Percentiles rank a stretch among this genome's conserved stretches.
These are phyloP conservation scores for Pelecanoides urinatrix DNA, from an alignment of 2,113 vertebrate genomes.

Conservation along the genomic window DNA sequence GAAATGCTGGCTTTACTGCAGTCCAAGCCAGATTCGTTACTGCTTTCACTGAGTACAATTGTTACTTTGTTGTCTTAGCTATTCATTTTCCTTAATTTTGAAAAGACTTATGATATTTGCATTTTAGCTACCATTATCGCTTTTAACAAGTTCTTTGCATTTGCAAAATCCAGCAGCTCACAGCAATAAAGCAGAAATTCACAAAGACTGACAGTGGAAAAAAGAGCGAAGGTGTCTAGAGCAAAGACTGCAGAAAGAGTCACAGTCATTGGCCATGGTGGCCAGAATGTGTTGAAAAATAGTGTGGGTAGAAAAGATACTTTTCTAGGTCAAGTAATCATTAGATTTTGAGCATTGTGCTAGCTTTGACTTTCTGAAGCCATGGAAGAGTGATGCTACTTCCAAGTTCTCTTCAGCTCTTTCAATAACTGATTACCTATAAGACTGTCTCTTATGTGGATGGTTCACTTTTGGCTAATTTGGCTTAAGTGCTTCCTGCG, in stretches of 20 bases:
- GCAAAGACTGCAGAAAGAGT: not conserved
- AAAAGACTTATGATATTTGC: not conserved
- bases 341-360: not conserved
- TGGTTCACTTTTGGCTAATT: not conserved
- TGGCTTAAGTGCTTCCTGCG: not conserved
- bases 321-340: not conserved
- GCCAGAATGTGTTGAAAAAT: not conserved
- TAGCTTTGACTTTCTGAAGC: not conserved
- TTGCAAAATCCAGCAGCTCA: not conserved
- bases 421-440: not conserved
- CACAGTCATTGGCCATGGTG: not conserved
- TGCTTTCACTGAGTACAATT: not conserved
- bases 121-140: not conserved
- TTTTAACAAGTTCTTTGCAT: not conserved
- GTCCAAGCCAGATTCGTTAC: not conserved
- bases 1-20: not conserved
- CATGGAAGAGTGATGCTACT: not conserved
- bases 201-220: not conserved
- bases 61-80: not conserved
- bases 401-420: not conserved
- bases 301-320: rapidly evolving
- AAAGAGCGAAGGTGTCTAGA: not conserved
- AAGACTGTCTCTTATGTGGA: no score
- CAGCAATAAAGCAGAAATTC: not conserved
- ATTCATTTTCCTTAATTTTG: not conserved